These are phyloP conservation scores for Pteronotus mesoamericanus DNA, from an alignment of 2,797 vertebrate species.

Conservation along the genomic window DNA sequence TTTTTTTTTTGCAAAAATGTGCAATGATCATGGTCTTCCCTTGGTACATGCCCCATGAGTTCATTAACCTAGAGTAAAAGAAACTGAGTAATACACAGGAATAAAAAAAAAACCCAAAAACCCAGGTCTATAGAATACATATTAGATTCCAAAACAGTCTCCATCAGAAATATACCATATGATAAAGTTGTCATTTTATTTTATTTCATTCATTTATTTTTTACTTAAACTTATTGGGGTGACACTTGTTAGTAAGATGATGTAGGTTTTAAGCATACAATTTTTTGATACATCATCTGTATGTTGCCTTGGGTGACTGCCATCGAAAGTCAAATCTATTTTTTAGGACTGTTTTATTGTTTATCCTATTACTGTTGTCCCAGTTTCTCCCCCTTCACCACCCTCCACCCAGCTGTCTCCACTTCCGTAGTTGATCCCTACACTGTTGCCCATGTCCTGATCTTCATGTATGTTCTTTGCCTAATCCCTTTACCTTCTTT, in stretches of 20 bases:
- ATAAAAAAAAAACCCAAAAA: background rate
- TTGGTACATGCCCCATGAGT: background rate
- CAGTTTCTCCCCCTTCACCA: background rate
- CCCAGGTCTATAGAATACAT: background rate
- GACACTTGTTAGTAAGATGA: background rate
- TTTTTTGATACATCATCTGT: background rate
- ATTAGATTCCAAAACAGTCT: background rate
- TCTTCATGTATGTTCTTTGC: background rate
- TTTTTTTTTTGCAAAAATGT: background rate
- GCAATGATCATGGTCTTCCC: fast-evolving
- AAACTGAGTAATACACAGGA: background rate
- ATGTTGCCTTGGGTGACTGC: background rate
- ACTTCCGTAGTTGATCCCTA: background rate
- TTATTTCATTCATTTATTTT: background rate
- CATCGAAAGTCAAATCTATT: background rate
- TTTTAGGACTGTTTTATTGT: background rate
- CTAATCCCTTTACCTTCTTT: background rate
- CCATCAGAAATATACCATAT: background rate
- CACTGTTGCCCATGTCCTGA: background rate
- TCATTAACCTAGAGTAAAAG: background rate
- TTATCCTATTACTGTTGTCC: background rate
- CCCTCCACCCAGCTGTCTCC: no score
- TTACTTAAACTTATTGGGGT: background rate
- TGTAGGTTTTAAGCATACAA: background rate
- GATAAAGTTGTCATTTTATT: background rate